Percentiles rank a stretch among this genome's conserved stretches.
Evolutionary conservation across 2,113 vertebrate genomes (phyloP).

Genomic region (Psophia crepitans): DNA sequence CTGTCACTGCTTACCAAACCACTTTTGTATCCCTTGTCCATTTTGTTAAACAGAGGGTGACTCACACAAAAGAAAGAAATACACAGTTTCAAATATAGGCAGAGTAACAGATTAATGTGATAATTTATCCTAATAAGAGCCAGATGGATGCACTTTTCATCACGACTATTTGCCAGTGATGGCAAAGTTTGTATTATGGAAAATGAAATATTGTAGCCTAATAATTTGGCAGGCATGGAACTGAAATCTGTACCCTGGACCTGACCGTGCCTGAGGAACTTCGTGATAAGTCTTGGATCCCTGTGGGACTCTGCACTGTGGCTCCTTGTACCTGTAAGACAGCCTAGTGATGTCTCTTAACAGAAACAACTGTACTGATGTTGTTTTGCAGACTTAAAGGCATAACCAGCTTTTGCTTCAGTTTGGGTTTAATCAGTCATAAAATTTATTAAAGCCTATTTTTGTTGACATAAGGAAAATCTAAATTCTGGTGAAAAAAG

Average conservation of each 20-base stretch:
- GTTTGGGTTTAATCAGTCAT: not conserved
- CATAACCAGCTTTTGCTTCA: not conserved
- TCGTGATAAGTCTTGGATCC: not conserved
- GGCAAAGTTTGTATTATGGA: not conserved
- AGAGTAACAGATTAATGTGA: slow-evolving; percentile 8
- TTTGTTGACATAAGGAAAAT: not conserved
- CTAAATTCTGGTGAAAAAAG: not conserved
- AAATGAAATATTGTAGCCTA: not conserved
- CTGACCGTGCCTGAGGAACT: not conserved
- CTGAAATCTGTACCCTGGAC: not conserved
- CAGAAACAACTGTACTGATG: not conserved
- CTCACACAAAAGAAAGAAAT: not conserved
- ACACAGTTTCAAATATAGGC: not conserved
- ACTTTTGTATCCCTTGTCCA: not conserved
- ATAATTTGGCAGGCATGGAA: not conserved
- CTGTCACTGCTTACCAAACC: not conserved
- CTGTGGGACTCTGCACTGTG: not conserved
- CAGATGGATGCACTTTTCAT: slow-evolving; percentile 5
- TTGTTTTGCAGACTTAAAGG: not conserved
- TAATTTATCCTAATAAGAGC: slow-evolving; percentile 12
- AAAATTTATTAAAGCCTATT: not conserved
- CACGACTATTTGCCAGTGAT: slow-evolving; percentile 5
- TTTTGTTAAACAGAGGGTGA: slow-evolving; percentile 19
- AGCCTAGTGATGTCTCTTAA: not conserved
- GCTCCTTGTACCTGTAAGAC: not conserved